Base-by-base conservation (phyloP, 1,140 invertebrate genomes). In the Drosophila bifasciata region DNA sequence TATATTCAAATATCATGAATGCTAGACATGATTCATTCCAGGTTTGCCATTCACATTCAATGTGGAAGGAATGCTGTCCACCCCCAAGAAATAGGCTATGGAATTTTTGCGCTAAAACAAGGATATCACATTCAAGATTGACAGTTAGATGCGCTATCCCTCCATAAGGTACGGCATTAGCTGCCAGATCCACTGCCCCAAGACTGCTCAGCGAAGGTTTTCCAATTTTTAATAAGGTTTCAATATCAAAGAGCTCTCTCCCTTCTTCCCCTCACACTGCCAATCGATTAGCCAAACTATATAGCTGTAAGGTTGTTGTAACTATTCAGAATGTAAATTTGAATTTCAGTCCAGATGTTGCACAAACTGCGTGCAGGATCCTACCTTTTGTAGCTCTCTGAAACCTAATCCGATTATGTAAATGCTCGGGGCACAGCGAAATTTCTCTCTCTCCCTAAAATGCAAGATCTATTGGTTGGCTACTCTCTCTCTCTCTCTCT, bases 371-470 rank as follows among this genome's bases (percentile, higher is more conserved):
- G n/a, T n/a, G n/a, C n/a, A n/a, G n/a, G 39, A 36, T 51, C 49
- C n/a, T n/a, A 25, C 13, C 48, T 25, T 39, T 63, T 58, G 52
- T 53, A 21, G 1, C n/a, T n/a, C n/a, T n/a, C 43, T 40, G 8
- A 45, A 55, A 48, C 49, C n/a, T 48, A 68, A 68, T 53, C 49
- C 62, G 62, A 68, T 68, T 68, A 68, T 71, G 61, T 43, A 70
- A 56, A 75, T 70, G 9, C 2, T 11, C 45, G 15, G 40, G 0
- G 49, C 32, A 4, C 5, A 16, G 16, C 16, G 28, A n/a, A 19
- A 46, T 17, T n/a, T 19, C 21, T 40, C 1, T 5, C 55, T 19
- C 21, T 40, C 1, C 7, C 55, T 8, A n/a, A 28, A 58, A 32
- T 40, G 11, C 32, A 21, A 16, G 1, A 23, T 51, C 63, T 25